Conservation (phyloP, 2,888 invertebrate species). For the Napeogenes sylphis region DNA sequence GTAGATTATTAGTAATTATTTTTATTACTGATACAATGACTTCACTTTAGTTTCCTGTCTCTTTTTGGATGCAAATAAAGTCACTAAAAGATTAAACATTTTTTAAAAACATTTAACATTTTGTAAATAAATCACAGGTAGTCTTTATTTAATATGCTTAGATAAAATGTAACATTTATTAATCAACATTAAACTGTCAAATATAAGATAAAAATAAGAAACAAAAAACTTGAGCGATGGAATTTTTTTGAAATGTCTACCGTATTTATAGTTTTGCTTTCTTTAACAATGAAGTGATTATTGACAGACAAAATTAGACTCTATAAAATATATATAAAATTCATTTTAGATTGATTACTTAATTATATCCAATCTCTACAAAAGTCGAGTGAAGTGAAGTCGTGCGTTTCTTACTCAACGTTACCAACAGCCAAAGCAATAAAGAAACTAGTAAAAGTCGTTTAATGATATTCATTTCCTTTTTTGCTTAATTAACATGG, state of each 20-base stretch:
- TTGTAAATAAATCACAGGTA: too few species aligned
- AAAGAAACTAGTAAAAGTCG: constrained; percentile 63
- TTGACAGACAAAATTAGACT: constrained; percentile 49
- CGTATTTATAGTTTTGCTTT: constrained; percentile 60
- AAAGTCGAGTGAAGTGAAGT: constrained; percentile 54
- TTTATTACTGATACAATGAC: constrained; percentile 47
- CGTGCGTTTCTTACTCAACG: constrained; percentile 61
- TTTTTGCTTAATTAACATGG: constrained; percentile 26
- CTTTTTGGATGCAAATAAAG: too few species aligned
- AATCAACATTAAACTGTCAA: not conserved
- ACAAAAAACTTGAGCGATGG: constrained; percentile 50
- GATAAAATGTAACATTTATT: not conserved
- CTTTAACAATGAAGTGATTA: constrained; percentile 44
- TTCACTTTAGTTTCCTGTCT: constrained; percentile 55
- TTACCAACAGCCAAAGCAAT: constrained; percentile 55
- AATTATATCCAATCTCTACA: constrained; percentile 37
- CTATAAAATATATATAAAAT: constrained; percentile 44
- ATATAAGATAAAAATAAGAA: not conserved
- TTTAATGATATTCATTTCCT: constrained; percentile 27
- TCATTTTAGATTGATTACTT: constrained; percentile 46
- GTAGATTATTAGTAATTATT: constrained; percentile 5
- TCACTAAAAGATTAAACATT: too few species aligned
- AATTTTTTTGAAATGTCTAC: constrained; percentile 68
- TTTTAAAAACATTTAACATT: too few species aligned
- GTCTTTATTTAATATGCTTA: too few species aligned